These are phyloP conservation scores for Chymomyza costata DNA, from an alignment of 1,140 invertebrate genomes.

Conservation along the genomic window DNA sequence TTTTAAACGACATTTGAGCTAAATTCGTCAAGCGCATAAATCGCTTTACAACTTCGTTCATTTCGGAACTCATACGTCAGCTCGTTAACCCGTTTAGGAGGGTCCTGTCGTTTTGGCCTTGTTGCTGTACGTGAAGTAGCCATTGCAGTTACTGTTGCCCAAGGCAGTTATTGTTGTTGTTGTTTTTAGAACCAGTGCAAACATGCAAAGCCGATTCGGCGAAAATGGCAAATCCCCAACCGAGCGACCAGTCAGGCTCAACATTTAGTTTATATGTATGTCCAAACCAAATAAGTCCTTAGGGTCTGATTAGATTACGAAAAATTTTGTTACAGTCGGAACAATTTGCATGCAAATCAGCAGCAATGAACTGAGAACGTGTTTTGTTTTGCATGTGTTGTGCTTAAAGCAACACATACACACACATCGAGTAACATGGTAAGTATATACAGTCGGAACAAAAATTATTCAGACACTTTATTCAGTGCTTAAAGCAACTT, in stretches of 20 bases:
- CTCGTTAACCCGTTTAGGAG: slow-evolving; percentile 2
- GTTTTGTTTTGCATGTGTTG: not conserved
- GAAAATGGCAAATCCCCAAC: not conserved
- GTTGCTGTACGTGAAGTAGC: too few relatives aligned
- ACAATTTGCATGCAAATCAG: slow-evolving; percentile 5
- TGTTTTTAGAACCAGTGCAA: not conserved
- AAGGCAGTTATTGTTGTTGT: too few relatives aligned
- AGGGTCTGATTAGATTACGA: slow-evolving; percentile 4
- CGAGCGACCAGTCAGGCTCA: not conserved
- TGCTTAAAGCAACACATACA: not conserved
- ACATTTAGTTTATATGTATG: not conserved
- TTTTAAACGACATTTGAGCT: not conserved
- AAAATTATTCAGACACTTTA: too few relatives aligned
- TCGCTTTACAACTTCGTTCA: not conserved
- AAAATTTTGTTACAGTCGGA: slow-evolving; percentile 1
- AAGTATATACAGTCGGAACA: too few relatives aligned
- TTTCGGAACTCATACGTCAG: not conserved
- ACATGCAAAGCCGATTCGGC: not conserved
- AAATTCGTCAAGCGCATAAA: slow-evolving; percentile 5
- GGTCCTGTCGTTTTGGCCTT: too few relatives aligned
- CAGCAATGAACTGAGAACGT: not conserved
- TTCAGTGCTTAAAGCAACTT: too few relatives aligned
- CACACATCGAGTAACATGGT: not conserved
- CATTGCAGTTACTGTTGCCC: too few relatives aligned
- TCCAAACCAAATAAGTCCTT: slow-evolving; percentile 3